Evolutionary conservation across 2,888 invertebrate genomes (phyloP).

Genomic region (Nineta flava): DNA sequence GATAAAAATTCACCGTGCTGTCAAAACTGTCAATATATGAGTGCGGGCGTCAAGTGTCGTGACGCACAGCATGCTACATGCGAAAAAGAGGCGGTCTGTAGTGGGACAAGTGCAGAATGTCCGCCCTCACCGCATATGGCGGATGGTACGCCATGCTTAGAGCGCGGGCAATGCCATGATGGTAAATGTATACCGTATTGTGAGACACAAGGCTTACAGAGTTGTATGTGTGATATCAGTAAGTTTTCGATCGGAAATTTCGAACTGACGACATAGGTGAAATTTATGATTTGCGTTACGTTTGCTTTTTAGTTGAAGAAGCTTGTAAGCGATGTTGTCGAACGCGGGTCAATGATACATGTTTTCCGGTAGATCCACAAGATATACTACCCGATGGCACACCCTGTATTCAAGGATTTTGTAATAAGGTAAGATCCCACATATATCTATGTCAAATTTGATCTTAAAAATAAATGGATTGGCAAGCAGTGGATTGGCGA

Average conservation of each 20-base stretch:
- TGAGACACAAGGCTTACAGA: slow-evolving; percentile 80
- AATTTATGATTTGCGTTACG: too few relatives aligned
- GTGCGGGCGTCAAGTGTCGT: slow-evolving; percentile 67
- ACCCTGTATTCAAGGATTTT: slow-evolving; percentile 93
- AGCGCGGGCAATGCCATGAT: slow-evolving; percentile 74
- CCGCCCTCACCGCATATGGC: slow-evolving; percentile 75
- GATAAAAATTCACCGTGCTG: slow-evolving; percentile 96
- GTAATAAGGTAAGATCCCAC: slow-evolving; percentile 57
- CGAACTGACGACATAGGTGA: background rate
- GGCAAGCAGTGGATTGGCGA: background rate
- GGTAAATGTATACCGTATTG: slow-evolving; percentile 94
- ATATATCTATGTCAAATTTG: background rate
- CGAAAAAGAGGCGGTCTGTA: slow-evolving; percentile 81
- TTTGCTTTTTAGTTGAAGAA: slow-evolving; percentile 67
- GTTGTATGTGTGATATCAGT: slow-evolving; percentile 95
- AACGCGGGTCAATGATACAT: slow-evolving; percentile 79
- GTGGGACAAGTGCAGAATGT: slow-evolving; percentile 65
- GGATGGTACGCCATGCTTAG: slow-evolving; percentile 77
- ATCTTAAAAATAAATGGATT: background rate
- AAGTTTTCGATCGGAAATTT: slow-evolving; percentile 20
- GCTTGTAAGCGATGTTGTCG: slow-evolving; percentile 92
- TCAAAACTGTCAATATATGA: slow-evolving; percentile 77
- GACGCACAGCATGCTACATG: slow-evolving; percentile 85
- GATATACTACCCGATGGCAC: slow-evolving; percentile 87
- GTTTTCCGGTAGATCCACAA: slow-evolving; percentile 74